Evolutionary conservation across 2,888 invertebrate genomes (phyloP).

Genomic region (Philopedon plagiatum): DNA sequence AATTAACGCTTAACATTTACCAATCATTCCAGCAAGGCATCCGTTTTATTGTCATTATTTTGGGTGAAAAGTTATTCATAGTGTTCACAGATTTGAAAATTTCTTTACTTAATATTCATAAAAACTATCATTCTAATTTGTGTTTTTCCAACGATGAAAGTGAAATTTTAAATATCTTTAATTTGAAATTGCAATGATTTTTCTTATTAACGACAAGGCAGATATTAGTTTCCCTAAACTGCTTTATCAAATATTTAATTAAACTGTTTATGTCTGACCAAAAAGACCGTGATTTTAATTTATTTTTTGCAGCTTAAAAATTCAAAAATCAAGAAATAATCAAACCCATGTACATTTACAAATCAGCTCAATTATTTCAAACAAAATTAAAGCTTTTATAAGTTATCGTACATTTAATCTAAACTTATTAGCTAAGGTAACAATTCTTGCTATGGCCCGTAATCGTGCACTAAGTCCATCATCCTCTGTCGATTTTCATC

Average conservation of each 20-base stretch:
- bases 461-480: conserved; percentile 69
- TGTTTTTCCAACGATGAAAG: too few species aligned
- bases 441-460: conserved; percentile 64
- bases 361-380: conserved; percentile 39
- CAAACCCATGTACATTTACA: neutral
- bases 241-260: too few species aligned
- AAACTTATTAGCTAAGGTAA: conserved; percentile 34
- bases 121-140: too few species aligned
- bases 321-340: neutral
- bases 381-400: conserved; percentile 61
- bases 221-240: too few species aligned
- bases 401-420: conserved; percentile 49
- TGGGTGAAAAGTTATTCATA: conserved; percentile 1
- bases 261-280: too few species aligned
- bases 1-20: conserved; percentile 48
- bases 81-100: neutral
- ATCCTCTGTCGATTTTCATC: conserved; percentile 67
- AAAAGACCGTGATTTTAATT: too few species aligned
- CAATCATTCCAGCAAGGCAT: conserved; percentile 34
- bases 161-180: too few species aligned
- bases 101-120: too few species aligned
- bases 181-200: too few species aligned
- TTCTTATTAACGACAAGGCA: too few species aligned
- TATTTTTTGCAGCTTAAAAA: neutral
- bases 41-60: conserved; percentile 33